A percentile compares a stretch with the other conserved stretches of the same genome.
These are phyloP conservation scores for Chrysogorgia sp. DNA, from an alignment of 92 coral and sea anemone genomes.

Conservation along the genomic window DNA sequence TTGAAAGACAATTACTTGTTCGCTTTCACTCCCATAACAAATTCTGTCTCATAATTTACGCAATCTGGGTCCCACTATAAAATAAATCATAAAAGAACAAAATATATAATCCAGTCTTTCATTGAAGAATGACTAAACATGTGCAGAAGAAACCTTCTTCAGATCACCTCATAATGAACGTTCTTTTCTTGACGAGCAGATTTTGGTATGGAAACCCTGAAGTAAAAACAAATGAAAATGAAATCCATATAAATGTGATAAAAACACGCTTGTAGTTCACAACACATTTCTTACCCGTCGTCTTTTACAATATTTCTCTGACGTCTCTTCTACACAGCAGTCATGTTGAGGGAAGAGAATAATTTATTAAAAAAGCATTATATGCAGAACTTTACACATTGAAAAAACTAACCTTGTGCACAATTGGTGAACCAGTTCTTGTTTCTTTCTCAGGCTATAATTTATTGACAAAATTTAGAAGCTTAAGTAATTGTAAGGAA, in stretches of 20 bases:
- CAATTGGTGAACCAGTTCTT: conserved; percentile 72
- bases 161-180: conserved; percentile 58
- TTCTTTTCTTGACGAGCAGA: conserved; percentile 63
- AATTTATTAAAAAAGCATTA: no score
- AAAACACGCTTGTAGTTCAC: background rate
- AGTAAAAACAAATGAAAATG: background rate
- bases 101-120: background rate
- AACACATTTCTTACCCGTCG: conserved; percentile 63
- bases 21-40: conserved; percentile 98
- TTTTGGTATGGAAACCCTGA: conserved; percentile 67
- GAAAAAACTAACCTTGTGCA: conserved; percentile 78
- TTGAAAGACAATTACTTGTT: conserved; percentile 78
- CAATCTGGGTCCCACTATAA: conserved; percentile 94
- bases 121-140: background rate
- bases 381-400: no score
- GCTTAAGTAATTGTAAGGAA: background rate
- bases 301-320: conserved; percentile 72
- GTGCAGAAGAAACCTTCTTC: background rate
- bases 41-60: conserved; percentile 91
- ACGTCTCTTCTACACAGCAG: conserved; percentile 71
- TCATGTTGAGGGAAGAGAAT: background rate
- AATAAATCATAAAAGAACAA: no score
- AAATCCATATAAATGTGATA: background rate
- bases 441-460: conserved; percentile 77
- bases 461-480: conserved; percentile 1